Percentiles rank a stretch among this genome's conserved stretches.
Evolutionary conservation across 2,797 vertebrate genomes (phyloP).

Genomic region (Falco biarmicus): DNA sequence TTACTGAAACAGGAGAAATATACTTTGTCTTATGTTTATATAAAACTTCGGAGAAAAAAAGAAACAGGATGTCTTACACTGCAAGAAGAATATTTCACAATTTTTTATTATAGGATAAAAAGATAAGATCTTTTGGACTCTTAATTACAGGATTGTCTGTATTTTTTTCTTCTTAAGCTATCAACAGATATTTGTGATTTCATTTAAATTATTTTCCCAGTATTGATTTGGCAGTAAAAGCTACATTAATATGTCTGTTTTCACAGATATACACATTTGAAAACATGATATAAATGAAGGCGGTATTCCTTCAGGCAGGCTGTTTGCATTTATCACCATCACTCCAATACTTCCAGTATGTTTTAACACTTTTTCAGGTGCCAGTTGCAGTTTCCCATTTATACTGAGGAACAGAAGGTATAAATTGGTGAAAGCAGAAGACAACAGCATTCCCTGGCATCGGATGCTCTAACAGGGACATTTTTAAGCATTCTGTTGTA

Average conservation of each 20-base stretch:
- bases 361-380: conserved; percentile 72
- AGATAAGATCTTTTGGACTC: neutral
- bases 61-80: neutral
- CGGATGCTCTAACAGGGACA: neutral
- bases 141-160: neutral
- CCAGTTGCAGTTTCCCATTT: conserved; percentile 70
- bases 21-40: neutral
- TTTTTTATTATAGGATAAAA: neutral
- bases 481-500: conserved; percentile 17
- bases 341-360: conserved; percentile 63
- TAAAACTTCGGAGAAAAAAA: neutral
- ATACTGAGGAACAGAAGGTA: conserved; percentile 53
- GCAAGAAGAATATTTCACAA: neutral
- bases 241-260: conserved; percentile 18
- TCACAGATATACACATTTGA: conserved; percentile 47
- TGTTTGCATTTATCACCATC: conserved; percentile 73
- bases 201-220: neutral
- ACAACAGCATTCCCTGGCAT: conserved; percentile 36
- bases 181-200: neutral
- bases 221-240: neutral
- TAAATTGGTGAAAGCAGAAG: conserved; percentile 47
- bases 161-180: neutral
- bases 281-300: conserved; percentile 67
- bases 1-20: neutral
- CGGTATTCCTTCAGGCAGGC: conserved; percentile 63